phyloP scores from a whole-genome alignment of 2,888 invertebrate genomes.

The Megalurothrips usitatus region DNA sequence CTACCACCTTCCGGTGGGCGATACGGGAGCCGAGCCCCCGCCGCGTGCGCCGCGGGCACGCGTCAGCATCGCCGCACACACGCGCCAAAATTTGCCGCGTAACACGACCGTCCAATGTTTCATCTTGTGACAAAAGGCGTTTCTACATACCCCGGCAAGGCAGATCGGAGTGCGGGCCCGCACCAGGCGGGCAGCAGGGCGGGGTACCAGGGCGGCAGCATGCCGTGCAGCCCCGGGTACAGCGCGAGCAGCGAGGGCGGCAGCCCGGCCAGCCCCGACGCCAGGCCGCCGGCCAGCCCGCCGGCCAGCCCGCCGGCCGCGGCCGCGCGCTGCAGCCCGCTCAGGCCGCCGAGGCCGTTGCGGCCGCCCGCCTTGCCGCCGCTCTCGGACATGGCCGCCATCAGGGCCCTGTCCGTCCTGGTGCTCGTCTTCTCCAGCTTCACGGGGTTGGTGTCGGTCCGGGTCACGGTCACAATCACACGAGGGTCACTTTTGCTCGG shows the following conservation, averaged over 20 bases:
- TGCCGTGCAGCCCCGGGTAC: conserved; percentile 57
- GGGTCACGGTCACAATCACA: not conserved
- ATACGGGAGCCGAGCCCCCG: too few relatives aligned
- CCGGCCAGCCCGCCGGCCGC: not conserved
- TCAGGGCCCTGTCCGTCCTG: not conserved
- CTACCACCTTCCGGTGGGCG: too few relatives aligned
- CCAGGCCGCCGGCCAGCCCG: not conserved
- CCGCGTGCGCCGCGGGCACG: too few relatives aligned
- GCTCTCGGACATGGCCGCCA: conserved; percentile 20
- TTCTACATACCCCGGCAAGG: not conserved
- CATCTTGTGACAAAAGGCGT: too few relatives aligned
- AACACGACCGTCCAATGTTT: too few relatives aligned
- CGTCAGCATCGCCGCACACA: too few relatives aligned
- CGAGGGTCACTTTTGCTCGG: not conserved
- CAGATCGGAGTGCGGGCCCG: not conserved
- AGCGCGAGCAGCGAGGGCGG: conserved; percentile 64
- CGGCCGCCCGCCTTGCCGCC: not conserved
- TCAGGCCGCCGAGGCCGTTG: not conserved
- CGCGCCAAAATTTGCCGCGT: too few relatives aligned
- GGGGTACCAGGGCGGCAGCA: conserved; percentile 71
- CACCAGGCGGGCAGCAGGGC: conserved; percentile 60
- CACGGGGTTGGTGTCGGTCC: not conserved
- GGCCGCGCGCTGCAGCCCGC: too few relatives aligned
- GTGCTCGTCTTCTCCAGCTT: not conserved
- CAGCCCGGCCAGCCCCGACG: conserved; percentile 39